These are phyloP conservation scores for Myrmecophaga tridactyla DNA, from an alignment of 2,113 vertebrate genomes.

Conservation along the genomic window DNA sequence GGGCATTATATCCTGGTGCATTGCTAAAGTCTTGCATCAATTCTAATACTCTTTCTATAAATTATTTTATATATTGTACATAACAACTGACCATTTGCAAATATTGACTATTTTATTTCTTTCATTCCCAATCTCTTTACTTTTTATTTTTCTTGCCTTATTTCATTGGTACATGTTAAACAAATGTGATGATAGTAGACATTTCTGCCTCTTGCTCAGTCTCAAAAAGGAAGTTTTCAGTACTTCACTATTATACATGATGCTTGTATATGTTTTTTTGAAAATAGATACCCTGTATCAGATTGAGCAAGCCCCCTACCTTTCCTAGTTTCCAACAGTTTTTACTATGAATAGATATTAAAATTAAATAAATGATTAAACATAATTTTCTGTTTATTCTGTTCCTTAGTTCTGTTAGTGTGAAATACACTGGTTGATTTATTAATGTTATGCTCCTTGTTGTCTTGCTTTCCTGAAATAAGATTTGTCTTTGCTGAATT, in stretches of 20 bases:
- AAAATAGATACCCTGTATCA: neutral
- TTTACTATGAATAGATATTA: neutral
- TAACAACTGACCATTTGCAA: neutral
- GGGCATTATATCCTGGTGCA: neutral
- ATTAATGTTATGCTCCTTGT: neutral
- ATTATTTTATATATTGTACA: neutral
- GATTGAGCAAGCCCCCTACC: neutral
- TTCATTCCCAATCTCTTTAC: neutral
- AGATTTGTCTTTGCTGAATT: neutral
- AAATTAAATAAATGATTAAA: neutral
- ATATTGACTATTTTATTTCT: neutral
- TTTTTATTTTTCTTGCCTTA: neutral
- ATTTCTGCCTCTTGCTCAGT: no score
- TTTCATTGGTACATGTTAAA: neutral
- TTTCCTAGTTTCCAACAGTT: neutral
- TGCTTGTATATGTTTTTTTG: neutral
- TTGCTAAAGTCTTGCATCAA: neutral
- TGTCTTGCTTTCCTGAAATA: neutral
- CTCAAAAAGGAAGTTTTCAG: neutral
- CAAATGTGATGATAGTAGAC: neutral
- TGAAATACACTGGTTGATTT: neutral
- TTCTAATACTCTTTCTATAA: neutral
- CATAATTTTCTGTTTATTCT: conserved; percentile 23
- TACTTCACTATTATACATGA: neutral
- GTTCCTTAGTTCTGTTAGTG: neutral